Evolutionary conservation across 2,113 vertebrate genomes (phyloP).

Genomic region (Aphelocoma coerulescens): DNA sequence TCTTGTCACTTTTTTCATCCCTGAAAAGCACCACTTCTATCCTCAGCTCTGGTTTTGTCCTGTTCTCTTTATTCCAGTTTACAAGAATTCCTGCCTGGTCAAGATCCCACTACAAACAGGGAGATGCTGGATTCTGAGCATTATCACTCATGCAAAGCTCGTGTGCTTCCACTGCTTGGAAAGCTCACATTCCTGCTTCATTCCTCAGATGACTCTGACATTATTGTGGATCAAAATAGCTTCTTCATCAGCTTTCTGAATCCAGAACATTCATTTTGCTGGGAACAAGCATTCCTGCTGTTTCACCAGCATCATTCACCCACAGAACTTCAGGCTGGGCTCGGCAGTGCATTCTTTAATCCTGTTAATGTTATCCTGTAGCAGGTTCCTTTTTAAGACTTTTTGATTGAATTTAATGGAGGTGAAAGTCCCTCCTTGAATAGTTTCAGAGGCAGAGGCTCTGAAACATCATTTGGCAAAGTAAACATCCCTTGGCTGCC

Average conservation of each 20-base stretch:
- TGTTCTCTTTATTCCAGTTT: not conserved
- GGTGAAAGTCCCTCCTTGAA: not conserved
- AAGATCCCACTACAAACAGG: not conserved
- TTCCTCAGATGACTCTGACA: not conserved
- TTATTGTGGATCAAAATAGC: not conserved
- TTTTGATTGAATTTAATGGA: not conserved
- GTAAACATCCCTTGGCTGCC: not conserved
- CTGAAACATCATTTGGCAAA: not conserved
- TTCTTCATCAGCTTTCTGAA: not conserved
- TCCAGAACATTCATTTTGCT: not conserved
- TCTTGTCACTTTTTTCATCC: accelerated
- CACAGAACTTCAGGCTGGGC: not conserved
- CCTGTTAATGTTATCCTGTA: not conserved
- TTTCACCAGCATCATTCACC: not conserved
- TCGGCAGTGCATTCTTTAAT: slow-evolving; percentile 8
- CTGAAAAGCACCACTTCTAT: not conserved
- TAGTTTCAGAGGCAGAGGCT: not conserved
- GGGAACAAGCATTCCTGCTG: not conserved
- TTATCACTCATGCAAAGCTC: not conserved
- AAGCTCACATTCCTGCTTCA: not conserved
- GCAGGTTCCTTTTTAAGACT: not conserved
- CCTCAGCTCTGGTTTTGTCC: not conserved
- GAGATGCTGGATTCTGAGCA: not conserved
- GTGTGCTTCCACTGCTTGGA: not conserved
- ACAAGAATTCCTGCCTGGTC: not conserved